phyloP scores from a whole-genome alignment of 1,140 invertebrate genomes.

The Heliconius congener region DNA sequence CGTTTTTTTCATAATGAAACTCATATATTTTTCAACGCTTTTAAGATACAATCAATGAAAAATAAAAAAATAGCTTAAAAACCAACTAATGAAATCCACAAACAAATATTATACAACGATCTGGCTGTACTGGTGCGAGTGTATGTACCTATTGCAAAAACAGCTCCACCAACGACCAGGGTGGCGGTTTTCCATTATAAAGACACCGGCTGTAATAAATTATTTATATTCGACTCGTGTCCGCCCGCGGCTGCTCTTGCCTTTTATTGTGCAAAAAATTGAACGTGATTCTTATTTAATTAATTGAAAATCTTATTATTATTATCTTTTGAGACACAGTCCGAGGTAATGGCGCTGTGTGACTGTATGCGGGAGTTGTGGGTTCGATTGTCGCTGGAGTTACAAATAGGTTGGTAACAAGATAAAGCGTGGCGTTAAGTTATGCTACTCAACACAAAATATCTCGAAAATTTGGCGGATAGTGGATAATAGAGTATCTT shows the following conservation, averaged over 20 bases:
- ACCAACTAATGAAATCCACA: neutral
- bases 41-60: too few relatives aligned
- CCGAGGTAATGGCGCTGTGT: too few relatives aligned
- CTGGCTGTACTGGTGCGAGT: too few relatives aligned
- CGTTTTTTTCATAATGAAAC: too few relatives aligned
- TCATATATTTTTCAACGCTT: too few relatives aligned
- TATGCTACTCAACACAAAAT: neutral
- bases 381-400: too few relatives aligned
- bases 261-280: conserved; percentile 23
- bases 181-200: conserved; percentile 34
- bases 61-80: too few relatives aligned
- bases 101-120: neutral
- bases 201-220: conserved; percentile 33
- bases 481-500: too few relatives aligned
- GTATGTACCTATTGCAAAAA: neutral
- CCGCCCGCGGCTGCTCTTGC: conserved; percentile 27
- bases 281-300: conserved; percentile 17
- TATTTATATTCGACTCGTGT: conserved; percentile 37
- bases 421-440: neutral
- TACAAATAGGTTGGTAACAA: neutral
- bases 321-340: too few relatives aligned
- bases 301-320: neutral
- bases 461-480: too few relatives aligned
- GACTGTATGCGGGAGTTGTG: too few relatives aligned
- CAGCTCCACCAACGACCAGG: neutral